These are phyloP conservation scores for Strigamia transsilvanica DNA, from an alignment of 2,888 invertebrate genomes.

Conservation along the genomic window DNA sequence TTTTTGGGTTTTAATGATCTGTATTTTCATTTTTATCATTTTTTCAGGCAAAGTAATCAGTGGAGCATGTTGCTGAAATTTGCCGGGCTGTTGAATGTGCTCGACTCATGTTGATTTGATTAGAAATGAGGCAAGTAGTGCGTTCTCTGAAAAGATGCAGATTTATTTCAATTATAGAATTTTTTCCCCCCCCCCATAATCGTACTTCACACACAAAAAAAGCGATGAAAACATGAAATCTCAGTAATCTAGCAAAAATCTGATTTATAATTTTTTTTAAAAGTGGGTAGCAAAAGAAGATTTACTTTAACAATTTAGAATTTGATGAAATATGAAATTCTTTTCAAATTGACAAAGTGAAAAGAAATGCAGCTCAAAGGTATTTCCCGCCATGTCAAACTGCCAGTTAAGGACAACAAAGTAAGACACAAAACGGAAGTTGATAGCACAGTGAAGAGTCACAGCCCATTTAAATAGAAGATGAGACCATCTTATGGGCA, in stretches of 20 bases:
- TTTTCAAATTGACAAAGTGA: neutral
- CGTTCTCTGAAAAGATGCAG: constrained; percentile 14
- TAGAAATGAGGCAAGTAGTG: constrained; percentile 32
- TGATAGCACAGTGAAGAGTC: constrained; percentile 37
- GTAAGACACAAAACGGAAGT: constrained; percentile 26
- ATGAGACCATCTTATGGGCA: constrained; percentile 22
- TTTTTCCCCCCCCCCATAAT: neutral
- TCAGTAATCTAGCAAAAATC: neutral
- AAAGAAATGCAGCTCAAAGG: neutral
- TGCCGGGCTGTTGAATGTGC: constrained; percentile 46
- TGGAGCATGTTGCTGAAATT: constrained; percentile 39
- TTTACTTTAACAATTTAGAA: neutral
- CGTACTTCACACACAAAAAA: neutral
- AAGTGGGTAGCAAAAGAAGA: neutral
- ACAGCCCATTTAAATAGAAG: constrained; percentile 29
- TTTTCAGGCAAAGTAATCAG: constrained; percentile 32
- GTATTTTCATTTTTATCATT: constrained; percentile 35
- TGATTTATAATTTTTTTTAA: neutral
- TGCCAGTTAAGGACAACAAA: constrained; percentile 43
- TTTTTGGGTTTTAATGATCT: constrained; percentile 13
- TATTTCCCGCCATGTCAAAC: constrained; percentile 40
- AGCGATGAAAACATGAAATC: neutral
- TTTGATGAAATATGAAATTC: neutral
- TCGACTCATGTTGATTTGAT: constrained; percentile 39
- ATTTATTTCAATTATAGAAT: constrained; percentile 22